Percentiles rank a stretch among this genome's conserved stretches.
Conservation (phyloP, 2,888 invertebrate genomes). For the Euproctis similis region DNA sequence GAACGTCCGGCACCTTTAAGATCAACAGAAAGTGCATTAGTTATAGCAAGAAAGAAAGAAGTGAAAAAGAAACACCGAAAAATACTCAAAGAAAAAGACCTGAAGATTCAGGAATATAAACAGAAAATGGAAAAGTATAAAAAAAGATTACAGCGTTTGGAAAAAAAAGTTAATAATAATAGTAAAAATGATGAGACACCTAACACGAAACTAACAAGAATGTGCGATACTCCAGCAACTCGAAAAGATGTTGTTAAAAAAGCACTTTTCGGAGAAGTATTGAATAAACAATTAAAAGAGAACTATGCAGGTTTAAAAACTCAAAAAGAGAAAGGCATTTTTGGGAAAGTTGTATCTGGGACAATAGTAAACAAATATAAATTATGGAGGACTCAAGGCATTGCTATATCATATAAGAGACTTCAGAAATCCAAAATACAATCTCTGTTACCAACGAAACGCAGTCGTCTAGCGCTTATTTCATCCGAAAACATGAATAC, state of each 20-base stretch:
- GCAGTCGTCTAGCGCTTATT: background rate
- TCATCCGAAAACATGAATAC: no score
- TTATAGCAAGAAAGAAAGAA: conserved; percentile 4
- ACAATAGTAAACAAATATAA: conserved; percentile 6
- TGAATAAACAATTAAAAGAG: conserved; percentile 14
- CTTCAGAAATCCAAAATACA: background rate
- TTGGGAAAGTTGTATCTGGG: conserved; percentile 8
- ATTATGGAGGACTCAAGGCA: conserved; percentile 1
- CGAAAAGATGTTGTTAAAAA: conserved; percentile 16
- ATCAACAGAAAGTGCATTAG: conserved; percentile 3
- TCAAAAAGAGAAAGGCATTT: conserved; percentile 6
- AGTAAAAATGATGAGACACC: no score
- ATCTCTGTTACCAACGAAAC: background rate
- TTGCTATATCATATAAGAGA: conserved; percentile 8
- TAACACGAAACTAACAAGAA: conserved; percentile 17
- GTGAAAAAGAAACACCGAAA: conserved; percentile 8
- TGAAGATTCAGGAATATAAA: conserved; percentile 11
- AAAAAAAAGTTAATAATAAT: conserved; percentile 10
- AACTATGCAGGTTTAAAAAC: conserved; percentile 11
- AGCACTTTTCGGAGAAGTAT: no score
- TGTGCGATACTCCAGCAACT: conserved; percentile 14
- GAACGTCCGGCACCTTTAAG: conserved; percentile 3
- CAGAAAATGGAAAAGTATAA: conserved; percentile 7
- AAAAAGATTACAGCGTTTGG: conserved; percentile 13
- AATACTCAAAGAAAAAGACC: conserved; percentile 7